Base-by-base conservation (phyloP, 2,113 vertebrate genomes). In the Nesospiza acunhae region DNA sequence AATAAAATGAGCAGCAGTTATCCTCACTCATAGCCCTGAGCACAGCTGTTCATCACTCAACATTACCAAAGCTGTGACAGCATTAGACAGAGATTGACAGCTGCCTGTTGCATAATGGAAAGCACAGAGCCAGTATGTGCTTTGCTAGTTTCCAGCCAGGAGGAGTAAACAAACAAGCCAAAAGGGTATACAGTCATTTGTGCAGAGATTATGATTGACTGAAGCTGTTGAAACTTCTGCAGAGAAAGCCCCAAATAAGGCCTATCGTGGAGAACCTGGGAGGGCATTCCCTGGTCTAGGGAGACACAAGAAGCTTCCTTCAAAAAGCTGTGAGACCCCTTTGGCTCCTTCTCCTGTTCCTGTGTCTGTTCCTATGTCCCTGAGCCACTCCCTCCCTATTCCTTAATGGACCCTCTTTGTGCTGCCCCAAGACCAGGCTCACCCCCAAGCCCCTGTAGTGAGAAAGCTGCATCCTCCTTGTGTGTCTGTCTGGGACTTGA, bases 61-160 rank as follows among this genome's bases (percentile, higher is more conserved):
- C 41, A 87, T 93, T 70, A 88, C 39, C 85, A 31, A 84, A 91
- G 55, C 68, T 93, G 28, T 93, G 79, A 92, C 67, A 95, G 76
- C 55, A 6, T 84, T 80, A 93, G 70, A 73, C 73, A 93, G 66
- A 89, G 88, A 94, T 5, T 95, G 95, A 89, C 93, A 92, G 84
- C 84, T 88, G 87, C 67, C 84, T 79, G 60, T 46, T 87, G 42
- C 59, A 50, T 59, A 93, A 59, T 49, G 64, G 50, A 94, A 67
- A 81, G 79, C 58, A 84, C 79, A 78, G 92, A 91, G 42, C 20
- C 59, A 82, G 44, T 60, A 37, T 49, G 41, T 60, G 77, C 87
- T 86, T 76, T 95, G 58, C 31, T 18, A 55, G 50, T 30, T 81
- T 78, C 84, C 67, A 96, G 56, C 64, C 28, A 52, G 86, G 63